Base-by-base conservation (phyloP, 2,113 vertebrate genomes). In the Urocynchramus pylzowi region DNA sequence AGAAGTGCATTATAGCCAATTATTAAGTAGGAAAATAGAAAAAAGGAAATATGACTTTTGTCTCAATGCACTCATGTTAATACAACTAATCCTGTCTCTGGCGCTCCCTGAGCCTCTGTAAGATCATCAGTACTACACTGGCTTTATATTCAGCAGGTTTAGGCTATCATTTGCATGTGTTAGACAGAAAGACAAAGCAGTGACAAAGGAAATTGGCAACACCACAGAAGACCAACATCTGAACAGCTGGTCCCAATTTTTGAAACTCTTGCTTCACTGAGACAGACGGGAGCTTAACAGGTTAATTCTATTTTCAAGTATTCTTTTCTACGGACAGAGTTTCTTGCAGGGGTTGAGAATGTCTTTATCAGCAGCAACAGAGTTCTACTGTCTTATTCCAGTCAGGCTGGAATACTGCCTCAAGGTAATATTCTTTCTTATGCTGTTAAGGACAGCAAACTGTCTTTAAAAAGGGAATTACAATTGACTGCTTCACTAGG, bases 391-490 rank as follows among this genome's bases (percentile, higher is more conserved):
- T 93, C 76, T 90, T 54, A 52, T 10, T 93, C 16, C 44, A 79
- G 61, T 63, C 82, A 93, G 78, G 41, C 76, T 92, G 68, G 87
- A 93, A 90, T 16, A 84, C 13, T 87, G 89, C 88, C 90, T 90
- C 69, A 69, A 91, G 77, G 80, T 69, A 87, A 87, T 49, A 63
- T 11, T 56, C 53, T 22, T 47, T 52, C 27, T 50, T 70, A 19
- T 6, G 22, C 44, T 70, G 59, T 63, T 60, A 45, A 60, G 45
- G 84, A 67, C 47, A 82, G 59, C 28, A 63, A 92, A 68, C 60
- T 21, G 17, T 22, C 57, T 76, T 93, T 73, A 6, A 56, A 84
- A 82, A 65, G 19, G 33, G 73, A 90, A 90, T 70, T 74, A 70
- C 8, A 87, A 63, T 3, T 84, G 42, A 84, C 42, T 77, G 76